Percentiles rank a stretch among this genome's conserved stretches.
Evolutionary conservation across 2,113 vertebrate species (phyloP).

Genomic region (Ammodytes dubius): DNA sequence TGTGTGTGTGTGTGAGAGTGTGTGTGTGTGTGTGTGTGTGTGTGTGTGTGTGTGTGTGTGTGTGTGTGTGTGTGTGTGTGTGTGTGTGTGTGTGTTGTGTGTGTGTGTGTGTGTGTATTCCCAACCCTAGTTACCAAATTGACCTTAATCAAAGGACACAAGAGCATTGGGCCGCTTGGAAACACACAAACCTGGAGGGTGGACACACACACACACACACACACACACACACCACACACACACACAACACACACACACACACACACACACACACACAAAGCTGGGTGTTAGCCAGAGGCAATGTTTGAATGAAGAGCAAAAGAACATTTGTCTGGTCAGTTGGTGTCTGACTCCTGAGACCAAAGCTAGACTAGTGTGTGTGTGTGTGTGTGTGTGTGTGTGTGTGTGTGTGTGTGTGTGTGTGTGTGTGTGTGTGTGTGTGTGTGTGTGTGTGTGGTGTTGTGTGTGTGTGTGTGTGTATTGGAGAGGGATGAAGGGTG

Average conservation of each 20-base stretch:
- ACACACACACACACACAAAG: constrained; percentile 36
- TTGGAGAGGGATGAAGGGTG: constrained; percentile 10
- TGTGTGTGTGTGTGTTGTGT: constrained; percentile 26
- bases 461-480: neutral
- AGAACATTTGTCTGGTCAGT: constrained; percentile 71
- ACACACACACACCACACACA: constrained; percentile 6
- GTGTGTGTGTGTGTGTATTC: constrained; percentile 34
- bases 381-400: constrained; percentile 33
- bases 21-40: constrained; percentile 7
- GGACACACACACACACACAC: constrained; percentile 15
- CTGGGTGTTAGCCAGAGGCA: constrained; percentile 46
- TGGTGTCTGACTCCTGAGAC: constrained; percentile 60
- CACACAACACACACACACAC: constrained; percentile 34
- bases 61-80: constrained; percentile 12
- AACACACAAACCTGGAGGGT: constrained; percentile 63
- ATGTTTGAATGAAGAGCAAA: constrained; percentile 64
- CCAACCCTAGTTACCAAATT: constrained; percentile 60
- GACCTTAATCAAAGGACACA: constrained; percentile 76
- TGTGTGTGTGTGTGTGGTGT: constrained; percentile 4
- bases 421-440: constrained; percentile 16
- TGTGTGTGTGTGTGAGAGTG: neutral
- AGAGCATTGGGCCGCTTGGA: constrained; percentile 60
- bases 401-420: constrained; percentile 33
- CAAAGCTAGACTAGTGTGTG: constrained; percentile 15
- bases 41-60: constrained; percentile 20